Evolutionary conservation across 2,113 vertebrate genomes (phyloP).

Genomic region (Phasianus colchicus): DNA sequence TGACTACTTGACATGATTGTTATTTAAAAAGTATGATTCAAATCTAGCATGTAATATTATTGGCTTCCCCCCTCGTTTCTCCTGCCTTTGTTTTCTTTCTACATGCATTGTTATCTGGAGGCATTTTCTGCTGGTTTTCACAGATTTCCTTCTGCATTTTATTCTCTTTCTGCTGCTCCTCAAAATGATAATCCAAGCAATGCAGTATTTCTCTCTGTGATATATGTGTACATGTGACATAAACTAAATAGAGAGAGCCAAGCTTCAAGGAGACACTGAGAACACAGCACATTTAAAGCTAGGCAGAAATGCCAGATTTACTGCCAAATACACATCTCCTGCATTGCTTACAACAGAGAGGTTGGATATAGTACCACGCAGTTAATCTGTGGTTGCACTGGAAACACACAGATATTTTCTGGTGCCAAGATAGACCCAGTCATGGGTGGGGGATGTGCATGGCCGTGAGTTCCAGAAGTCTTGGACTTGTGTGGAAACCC

Average conservation of each 20-base stretch:
- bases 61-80: neutral
- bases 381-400: rapidly evolving
- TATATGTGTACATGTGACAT: neutral
- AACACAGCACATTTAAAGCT: neutral
- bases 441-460: rapidly evolving
- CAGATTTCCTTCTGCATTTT: neutral
- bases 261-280: neutral
- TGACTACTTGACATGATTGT: neutral
- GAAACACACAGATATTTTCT: neutral
- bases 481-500: neutral
- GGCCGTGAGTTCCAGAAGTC: neutral
- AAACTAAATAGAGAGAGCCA: neutral
- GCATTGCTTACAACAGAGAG: neutral
- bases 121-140: neutral
- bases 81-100: neutral
- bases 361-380: neutral
- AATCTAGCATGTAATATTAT: neutral
- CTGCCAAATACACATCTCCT: neutral
- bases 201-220: neutral
- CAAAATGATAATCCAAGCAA: neutral
- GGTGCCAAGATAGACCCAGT: neutral
- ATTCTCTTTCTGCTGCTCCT: neutral
- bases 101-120: neutral
- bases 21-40: neutral
- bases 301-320: neutral